Evolutionary conservation across 1,140 invertebrate species (phyloP), one percentile per base, ranked within the genome.

Genomic region (Limonius californicus): DNA sequence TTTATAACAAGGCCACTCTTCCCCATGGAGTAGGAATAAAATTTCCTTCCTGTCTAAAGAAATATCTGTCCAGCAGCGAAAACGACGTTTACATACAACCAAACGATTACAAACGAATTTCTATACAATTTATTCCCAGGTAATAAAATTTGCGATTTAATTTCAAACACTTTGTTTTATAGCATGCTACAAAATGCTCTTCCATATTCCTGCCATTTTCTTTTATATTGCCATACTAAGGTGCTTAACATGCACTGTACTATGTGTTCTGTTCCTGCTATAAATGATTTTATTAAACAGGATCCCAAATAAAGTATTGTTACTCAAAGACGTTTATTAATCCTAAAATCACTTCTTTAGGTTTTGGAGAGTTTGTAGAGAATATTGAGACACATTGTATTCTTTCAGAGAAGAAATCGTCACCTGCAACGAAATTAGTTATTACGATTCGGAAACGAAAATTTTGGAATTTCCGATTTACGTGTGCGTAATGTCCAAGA

Each of bases 391-490:
- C n/a, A n/a, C n/a, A n/a, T n/a, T n/a, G n/a, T n/a, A n/a, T n/a
- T n/a, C n/a, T n/a, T n/a, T n/a, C 14, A 57, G 60, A 21, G 21
- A 62, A 57, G 20, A 57, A 62, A 68, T 27, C 42, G 16, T 23
- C 19, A 4, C 15, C 45, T 4, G 2, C 20, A 14, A 30, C 9
- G 15, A 55, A 27, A 55, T 16, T 11, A 58, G 19, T 7, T 69
- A 66, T 32, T 72, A 65, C 59, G 63, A 68, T 57, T 20, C 45
- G 4, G 47, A 50, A 30, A 66, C 59, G 2, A 16, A 23, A 11
- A 65, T 72, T n/a, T 57, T 73, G 30, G 64, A 70, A 55, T 69
- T 72, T 55, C 61, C 61, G 1, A 57, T 73, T 12, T 65, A 67
- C n/a, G 21, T 70, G 1, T 39, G 23, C 14, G 45, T 63, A 0